Evolutionary conservation across 2,113 vertebrate species (phyloP), one percentile per base, ranked within the genome.

Genomic region (Suricata suricatta): DNA sequence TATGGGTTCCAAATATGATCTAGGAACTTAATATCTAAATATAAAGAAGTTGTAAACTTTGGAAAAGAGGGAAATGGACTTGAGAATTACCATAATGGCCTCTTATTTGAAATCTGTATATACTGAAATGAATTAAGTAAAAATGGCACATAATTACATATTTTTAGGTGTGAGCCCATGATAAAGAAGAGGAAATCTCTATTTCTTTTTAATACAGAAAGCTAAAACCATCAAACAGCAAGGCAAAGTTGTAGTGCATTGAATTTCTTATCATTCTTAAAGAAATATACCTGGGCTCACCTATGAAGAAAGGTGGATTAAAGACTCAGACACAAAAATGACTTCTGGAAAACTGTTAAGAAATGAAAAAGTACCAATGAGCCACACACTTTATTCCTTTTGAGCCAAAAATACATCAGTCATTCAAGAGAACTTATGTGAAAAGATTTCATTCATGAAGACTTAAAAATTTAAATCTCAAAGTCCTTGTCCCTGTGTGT

Each of bases 11-110:
- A 95, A 82, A 76, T 84, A 93, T 76, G 76, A 94, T 41, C 84
- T 95, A 80, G 88, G 90, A 88, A 54, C 6, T 63, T 64, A 96
- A 88, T 82, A 77, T 90, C 33, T 90, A 54, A 38, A 41, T 96
- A 80, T 71, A 60, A 85, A 92, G 44, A 92, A 97, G 31, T 74
- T 15, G 77, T 8, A 93, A 77, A 27, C 5, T 94, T 92, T 88
- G n/a, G 76, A 74, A 93, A 86, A 95, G 16, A 87, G 2, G n/a
- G 72, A 96, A 97, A 81, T 90, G 11, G 92, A 27, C 60, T 84
- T 60, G 0, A 81, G 23, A 72, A 87, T 90, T 63, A 64, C 8
- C 27, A 86, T 68, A 80, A 52, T 57, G 35, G 29, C 25, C 5
- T 90, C 81, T 85, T 84, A 29, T 47, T 80, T 89, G 64, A 80